Percentiles rank a stretch among this genome's conserved stretches.
Conservation (phyloP, 2,888 invertebrate species). For the Ommatoiulus sabulosus region DNA sequence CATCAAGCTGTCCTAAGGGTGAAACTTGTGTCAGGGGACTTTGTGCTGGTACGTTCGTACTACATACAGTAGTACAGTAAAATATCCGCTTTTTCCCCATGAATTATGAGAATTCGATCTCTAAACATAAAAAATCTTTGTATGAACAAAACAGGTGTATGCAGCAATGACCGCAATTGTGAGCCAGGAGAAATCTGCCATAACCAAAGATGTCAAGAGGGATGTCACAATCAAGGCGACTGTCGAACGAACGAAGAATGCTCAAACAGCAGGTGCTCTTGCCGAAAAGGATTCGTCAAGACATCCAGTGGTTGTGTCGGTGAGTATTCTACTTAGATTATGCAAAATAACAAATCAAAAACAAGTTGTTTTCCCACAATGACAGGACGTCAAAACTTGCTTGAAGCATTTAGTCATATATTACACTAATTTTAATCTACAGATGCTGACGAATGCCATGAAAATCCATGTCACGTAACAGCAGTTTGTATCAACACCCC, state of each 20-base stretch:
- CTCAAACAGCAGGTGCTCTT: slow-evolving; percentile 62
- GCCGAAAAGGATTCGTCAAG: slow-evolving; percentile 77
- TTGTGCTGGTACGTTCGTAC: slow-evolving; percentile 60
- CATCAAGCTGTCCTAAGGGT: slow-evolving; percentile 62
- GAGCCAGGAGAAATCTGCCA: slow-evolving; percentile 89
- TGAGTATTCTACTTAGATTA: slow-evolving; percentile 58
- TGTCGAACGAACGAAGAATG: slow-evolving; percentile 80
- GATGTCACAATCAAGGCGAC: slow-evolving; percentile 84
- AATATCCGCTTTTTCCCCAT: not conserved
- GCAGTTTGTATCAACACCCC: slow-evolving; percentile 83
- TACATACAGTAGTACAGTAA: not conserved
- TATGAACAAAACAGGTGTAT: slow-evolving; percentile 59
- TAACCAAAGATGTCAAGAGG: slow-evolving; percentile 83
- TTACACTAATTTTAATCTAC: slow-evolving; percentile 45
- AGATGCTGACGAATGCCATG: slow-evolving; percentile 76
- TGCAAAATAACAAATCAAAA: no score
- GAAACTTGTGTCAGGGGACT: slow-evolving; percentile 62
- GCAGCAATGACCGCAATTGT: slow-evolving; percentile 88
- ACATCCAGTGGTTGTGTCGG: slow-evolving; percentile 82
- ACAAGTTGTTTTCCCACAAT: no score
- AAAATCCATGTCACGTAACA: slow-evolving; percentile 77
- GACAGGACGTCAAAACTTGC: not conserved
- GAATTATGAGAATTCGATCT: not conserved
- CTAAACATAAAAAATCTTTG: not conserved
- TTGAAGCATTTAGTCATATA: not conserved